Evolutionary conservation across 2,797 vertebrate genomes (phyloP).

Genomic region (Pipistrellus pygmaeus): DNA sequence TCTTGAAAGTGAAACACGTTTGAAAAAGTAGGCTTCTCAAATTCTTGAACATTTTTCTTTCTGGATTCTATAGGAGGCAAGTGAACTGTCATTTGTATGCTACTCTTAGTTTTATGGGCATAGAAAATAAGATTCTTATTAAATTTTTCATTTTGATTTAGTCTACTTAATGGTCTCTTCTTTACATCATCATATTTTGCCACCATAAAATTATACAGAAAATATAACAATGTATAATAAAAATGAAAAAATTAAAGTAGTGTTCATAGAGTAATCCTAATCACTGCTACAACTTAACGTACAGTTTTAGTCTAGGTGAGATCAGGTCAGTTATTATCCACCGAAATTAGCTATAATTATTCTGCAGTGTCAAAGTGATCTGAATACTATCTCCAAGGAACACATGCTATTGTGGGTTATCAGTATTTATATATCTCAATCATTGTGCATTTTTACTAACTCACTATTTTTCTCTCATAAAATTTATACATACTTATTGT

Average conservation of each 20-base stretch:
- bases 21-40: slow-evolving; percentile 33
- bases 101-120: slow-evolving; percentile 24
- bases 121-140: slow-evolving; percentile 51
- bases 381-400: neutral
- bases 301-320: slow-evolving; percentile 1
- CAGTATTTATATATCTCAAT: slow-evolving; percentile 31
- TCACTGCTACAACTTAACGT: slow-evolving; percentile 36
- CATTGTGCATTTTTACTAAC: slow-evolving; percentile 26
- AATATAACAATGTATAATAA: slow-evolving; percentile 31
- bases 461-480: slow-evolving; percentile 21
- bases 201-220: slow-evolving; percentile 36
- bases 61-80: slow-evolving; percentile 10
- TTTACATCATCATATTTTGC: slow-evolving; percentile 51
- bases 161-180: slow-evolving; percentile 19
- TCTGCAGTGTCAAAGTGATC: slow-evolving; percentile 41
- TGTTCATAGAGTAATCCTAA: slow-evolving; percentile 33
- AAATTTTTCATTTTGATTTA: slow-evolving; percentile 51
- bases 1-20: slow-evolving; percentile 42
- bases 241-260: neutral
- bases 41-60: slow-evolving; percentile 29
- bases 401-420: neutral
- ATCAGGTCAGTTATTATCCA: neutral
- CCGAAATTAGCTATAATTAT: slow-evolving; percentile 11
- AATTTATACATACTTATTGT: slow-evolving; percentile 28
- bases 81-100: slow-evolving; percentile 34